Evolutionary conservation across 2,797 vertebrate genomes (phyloP), one percentile per base, ranked within the genome.

Genomic region (Sciurus vulgaris): DNA sequence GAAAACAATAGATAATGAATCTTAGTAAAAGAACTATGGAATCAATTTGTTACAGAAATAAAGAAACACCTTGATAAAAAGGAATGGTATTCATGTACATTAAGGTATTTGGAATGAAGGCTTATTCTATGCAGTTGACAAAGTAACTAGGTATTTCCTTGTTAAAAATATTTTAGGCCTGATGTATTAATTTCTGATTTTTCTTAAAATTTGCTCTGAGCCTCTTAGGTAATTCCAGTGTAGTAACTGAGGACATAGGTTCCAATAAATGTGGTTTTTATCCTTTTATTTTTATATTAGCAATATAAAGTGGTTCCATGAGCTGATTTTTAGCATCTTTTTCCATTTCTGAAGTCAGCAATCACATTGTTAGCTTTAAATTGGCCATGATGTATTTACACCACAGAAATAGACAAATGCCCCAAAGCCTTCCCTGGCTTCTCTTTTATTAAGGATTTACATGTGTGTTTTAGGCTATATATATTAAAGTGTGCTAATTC

Each of bases 281-380:
- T 59, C 51, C 10, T 38, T 38, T 38, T 38, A 47, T 7, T 84
- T 47, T 90, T 33, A 65, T 41, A 15, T 22, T 69, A 79, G 15
- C 5, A n/a, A 59, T 5, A 49, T 12, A 4, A 5, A 9, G 1
- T 63, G n/a, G 1, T 5, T 69, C 38, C 1, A 3, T 38, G 6
- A 72, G 6, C 28, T 18, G 8, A 2, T 2, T 17, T 9, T 38
- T 28, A 15, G 9, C 6, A 56, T 14, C 20, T 76, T 10, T 26
- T 79, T 38, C 26, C 8, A 59, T 69, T 69, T 77, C 28, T 51
- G 8, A 12, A 59, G 51, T 82, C 54, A 47, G 0, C 30, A 8
- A 11, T 83, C 28, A 67, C 17, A 30, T 65, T 67, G 35, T 28
- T 65, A 76, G 49, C 22, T 22, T 56, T 18, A 67, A n/a, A 79